phyloP scores from a whole-genome alignment of 1,140 invertebrate genomes.

The Melanaphis sacchari region DNA sequence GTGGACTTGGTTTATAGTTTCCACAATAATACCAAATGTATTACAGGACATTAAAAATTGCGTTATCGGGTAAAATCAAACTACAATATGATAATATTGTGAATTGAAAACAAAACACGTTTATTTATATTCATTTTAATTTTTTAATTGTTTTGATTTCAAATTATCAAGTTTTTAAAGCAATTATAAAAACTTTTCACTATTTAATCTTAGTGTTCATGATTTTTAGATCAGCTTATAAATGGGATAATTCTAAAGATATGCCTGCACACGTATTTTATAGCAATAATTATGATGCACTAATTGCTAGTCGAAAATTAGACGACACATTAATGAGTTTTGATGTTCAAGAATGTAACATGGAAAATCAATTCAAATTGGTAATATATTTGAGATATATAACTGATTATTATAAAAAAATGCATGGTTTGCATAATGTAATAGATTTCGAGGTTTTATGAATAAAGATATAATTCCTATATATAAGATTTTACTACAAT shows the following conservation, averaged over 20 bases:
- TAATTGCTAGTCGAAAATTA: slow-evolving; percentile 51
- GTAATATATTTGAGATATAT: not conserved
- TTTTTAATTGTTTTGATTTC: not conserved
- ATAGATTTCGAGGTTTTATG: not conserved
- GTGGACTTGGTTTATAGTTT: slow-evolving; percentile 43
- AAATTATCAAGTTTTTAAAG: not conserved
- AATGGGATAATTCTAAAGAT: slow-evolving; percentile 37
- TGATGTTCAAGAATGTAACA: slow-evolving; percentile 48
- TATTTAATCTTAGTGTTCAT: not conserved
- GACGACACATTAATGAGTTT: slow-evolving; percentile 39
- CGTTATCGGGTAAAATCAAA: slow-evolving; percentile 2
- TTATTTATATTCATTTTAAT: not conserved
- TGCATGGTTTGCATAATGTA: not conserved
- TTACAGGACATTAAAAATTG: slow-evolving; percentile 39
- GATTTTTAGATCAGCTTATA: slow-evolving; percentile 25
- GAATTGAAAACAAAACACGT: not conserved
- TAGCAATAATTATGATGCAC: slow-evolving; percentile 21
- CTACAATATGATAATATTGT: not conserved
- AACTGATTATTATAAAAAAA: not conserved
- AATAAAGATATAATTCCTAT: not conserved
- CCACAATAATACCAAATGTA: slow-evolving; percentile 35
- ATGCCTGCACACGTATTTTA: slow-evolving; percentile 46
- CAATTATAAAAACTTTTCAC: not conserved
- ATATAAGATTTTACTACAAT: not conserved
- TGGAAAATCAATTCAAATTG: slow-evolving; percentile 55